A percentile compares a stretch with the other conserved stretches of the same genome.
These are phyloP conservation scores for Diplolepis rosae DNA, from an alignment of 2,888 invertebrate genomes.

Conservation along the genomic window DNA sequence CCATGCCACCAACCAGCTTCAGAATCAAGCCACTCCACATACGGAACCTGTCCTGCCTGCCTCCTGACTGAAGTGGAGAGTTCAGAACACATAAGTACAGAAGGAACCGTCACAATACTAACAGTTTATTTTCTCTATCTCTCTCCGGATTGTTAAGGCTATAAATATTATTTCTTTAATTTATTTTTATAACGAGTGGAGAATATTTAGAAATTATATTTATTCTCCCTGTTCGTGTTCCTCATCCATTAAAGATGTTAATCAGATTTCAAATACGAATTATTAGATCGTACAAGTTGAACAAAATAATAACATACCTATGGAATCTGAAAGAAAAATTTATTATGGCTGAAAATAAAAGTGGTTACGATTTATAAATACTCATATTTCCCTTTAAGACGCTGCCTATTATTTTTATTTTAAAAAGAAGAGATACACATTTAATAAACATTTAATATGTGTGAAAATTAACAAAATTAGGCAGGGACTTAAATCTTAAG, in stretches of 20 bases:
- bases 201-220: conserved; percentile 60
- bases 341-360: conserved; percentile 65
- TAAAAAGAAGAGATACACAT: not conserved
- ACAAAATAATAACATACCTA: conserved; percentile 74
- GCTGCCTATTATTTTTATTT: conserved; percentile 23
- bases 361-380: conserved; percentile 46
- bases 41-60: conserved; percentile 74
- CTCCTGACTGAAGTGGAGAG: conserved; percentile 74
- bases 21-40: conserved; percentile 72
- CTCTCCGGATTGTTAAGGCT: conserved; percentile 58
- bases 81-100: conserved; percentile 73
- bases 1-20: conserved; percentile 73
- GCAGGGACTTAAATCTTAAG: conserved; percentile 1
- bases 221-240: conserved; percentile 64
- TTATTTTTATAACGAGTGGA: conserved; percentile 35
- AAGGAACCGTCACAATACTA: conserved; percentile 71
- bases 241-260: conserved; percentile 59
- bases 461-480: not conserved
- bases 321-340: conserved; percentile 69
- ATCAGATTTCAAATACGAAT: conserved; percentile 40
- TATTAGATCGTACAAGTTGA: conserved; percentile 63
- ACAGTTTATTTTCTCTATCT: conserved; percentile 63
- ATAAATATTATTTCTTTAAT: conserved; percentile 53
- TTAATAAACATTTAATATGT: not conserved
- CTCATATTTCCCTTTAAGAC: conserved; percentile 36